Evolutionary conservation across 2,888 invertebrate genomes (phyloP), one percentile per base, ranked within the genome.

Genomic region (Danaus chrysippus): DNA sequence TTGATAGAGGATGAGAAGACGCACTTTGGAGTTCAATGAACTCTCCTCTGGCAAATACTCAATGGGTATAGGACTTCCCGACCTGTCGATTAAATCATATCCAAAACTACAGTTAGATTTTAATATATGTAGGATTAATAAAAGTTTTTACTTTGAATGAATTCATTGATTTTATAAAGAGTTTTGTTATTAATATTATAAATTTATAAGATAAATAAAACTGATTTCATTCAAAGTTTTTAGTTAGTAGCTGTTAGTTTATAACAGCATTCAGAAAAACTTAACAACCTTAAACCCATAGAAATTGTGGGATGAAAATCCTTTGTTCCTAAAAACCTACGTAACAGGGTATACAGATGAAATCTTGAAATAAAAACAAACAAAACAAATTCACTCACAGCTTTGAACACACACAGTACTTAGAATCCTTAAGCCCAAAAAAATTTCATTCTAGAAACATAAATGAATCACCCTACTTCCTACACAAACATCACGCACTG

Each of bases 41-140:
- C 97, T 97, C 80, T 97, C 97, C 12, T 97, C 97, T 17, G 97
- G 97, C 8, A 98, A 89, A 79, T 97, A 97, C 82, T 97, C 97
- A 61, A 98, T 97, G 11, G 97, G 97, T 69, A 97, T 97, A 0
- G 97, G 97, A 76, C 97, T 96, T 71, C 97, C 97, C 23, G 97
- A 96, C 76, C 96, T 96, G 87, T 91, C 92, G 75, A 91, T 77
- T 78, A 89, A 79, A 80, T 86, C 77, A 73, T 82, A 84, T 64
- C 84, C 89, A 72, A 90, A 81, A 75, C 92, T 93, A 78, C 79
- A 70, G 83, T 91, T 86, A 91, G 86, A 86, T 78, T 83, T 86
- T 76, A 73, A 69, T 71, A 68, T 73, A 64, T 70, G 68, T 68
- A 71, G 8, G n/a, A 64, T 62, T 61, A 58, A 13, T 57, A 43